These are phyloP conservation scores for Sinopyrophorus schimmeli DNA, from an alignment of 2,888 invertebrate genomes.

Conservation along the genomic window DNA sequence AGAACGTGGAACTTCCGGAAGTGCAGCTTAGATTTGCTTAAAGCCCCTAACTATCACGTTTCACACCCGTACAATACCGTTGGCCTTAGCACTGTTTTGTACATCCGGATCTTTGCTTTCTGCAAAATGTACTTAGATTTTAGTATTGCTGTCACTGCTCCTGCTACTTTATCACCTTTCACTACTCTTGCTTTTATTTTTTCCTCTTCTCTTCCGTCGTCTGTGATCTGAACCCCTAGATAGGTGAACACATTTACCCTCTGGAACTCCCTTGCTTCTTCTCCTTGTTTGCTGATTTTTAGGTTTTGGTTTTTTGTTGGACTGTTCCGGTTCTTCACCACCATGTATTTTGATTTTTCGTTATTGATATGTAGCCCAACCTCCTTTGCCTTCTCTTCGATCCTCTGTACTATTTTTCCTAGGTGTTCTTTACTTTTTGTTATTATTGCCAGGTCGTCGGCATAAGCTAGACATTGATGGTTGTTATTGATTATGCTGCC, in stretches of 20 bases:
- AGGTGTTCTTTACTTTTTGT: no score
- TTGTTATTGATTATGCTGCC: conserved; percentile 5
- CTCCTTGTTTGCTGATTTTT: background rate
- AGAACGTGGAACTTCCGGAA: no score
- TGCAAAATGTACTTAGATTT: conserved; percentile 1
- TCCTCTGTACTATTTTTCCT: no score
- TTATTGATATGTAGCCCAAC: conserved; percentile 6
- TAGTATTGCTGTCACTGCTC: background rate
- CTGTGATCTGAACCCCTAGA: conserved; percentile 7
- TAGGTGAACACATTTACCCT: conserved; percentile 11
- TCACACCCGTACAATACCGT: no score
- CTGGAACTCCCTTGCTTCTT: background rate
- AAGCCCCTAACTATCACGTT: no score
- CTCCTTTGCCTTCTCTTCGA: conserved; percentile 1
- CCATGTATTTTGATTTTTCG: conserved; percentile 12
- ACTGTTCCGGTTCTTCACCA: conserved; percentile 11
- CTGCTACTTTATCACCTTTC: conserved; percentile 3
- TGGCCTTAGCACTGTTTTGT: background rate
- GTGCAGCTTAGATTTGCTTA: no score
- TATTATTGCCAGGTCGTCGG: conserved; percentile 3
- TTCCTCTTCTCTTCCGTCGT: conserved; percentile 8
- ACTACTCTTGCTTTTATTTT: conserved; percentile 11
- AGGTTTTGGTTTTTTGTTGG: no score
- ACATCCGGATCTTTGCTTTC: background rate
- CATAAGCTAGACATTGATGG: conserved; percentile 13